Percentiles rank a stretch among this genome's conserved stretches.
Evolutionary conservation across 2,888 invertebrate genomes (phyloP).

Genomic region (Cactoblastis cactorum): DNA sequence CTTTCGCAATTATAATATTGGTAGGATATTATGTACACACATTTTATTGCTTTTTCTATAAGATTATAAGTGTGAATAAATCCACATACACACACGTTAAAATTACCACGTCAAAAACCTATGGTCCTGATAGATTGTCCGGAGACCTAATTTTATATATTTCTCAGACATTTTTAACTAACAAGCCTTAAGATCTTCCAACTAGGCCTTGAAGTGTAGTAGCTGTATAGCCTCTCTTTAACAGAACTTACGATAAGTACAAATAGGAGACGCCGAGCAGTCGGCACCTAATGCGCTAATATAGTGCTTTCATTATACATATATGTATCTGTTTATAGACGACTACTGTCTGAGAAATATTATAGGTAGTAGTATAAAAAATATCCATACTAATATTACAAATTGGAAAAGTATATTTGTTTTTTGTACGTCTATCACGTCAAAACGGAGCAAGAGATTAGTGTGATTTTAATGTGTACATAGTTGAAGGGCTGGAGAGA

Average conservation of each 20-base stretch:
- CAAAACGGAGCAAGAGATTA: too few species aligned
- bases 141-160: background rate
- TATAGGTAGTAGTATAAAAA: background rate
- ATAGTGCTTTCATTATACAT: constrained; percentile 11
- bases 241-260: constrained; percentile 1
- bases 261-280: background rate
- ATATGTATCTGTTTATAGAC: background rate
- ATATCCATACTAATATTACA: too few species aligned
- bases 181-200: background rate
- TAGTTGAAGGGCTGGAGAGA: too few species aligned
- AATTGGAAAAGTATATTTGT: too few species aligned
- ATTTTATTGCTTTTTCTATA: too few species aligned
- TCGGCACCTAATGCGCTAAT: constrained; percentile 10
- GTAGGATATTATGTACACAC: too few species aligned
- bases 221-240: constrained; percentile 1
- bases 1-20: background rate
- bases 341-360: background rate
- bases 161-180: background rate
- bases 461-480: too few species aligned
- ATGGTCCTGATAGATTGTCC: background rate
- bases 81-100: too few species aligned
- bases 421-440: too few species aligned
- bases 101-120: too few species aligned
- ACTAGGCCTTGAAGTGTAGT: too few species aligned
- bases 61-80: too few species aligned